Evolutionary conservation across 2,113 vertebrate genomes (phyloP).

Genomic region (Poecile atricapillus): DNA sequence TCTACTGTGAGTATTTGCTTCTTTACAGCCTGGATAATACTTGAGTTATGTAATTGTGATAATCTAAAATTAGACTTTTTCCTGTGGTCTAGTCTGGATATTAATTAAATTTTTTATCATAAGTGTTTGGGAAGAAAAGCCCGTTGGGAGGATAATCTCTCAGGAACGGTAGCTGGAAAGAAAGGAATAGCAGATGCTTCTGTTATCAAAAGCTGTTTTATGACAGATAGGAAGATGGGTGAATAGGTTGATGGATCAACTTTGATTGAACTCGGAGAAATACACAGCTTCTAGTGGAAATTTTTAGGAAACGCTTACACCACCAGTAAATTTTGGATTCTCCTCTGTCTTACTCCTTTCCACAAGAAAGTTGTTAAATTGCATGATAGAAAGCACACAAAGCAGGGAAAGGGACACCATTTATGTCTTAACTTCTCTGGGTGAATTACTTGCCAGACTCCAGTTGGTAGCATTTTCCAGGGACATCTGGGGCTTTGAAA

Average conservation of each 20-base stretch:
- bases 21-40: not conserved
- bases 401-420: not conserved
- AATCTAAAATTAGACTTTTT: not conserved
- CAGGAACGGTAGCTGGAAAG: not conserved
- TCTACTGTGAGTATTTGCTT: not conserved
- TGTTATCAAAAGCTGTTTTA: not conserved
- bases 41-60: not conserved
- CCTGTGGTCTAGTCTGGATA: not conserved
- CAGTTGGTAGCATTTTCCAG: not conserved
- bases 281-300: not conserved
- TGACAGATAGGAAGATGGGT: not conserved
- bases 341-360: not conserved
- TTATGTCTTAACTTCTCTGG: not conserved
- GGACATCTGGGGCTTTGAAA: not conserved
- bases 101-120: not conserved
- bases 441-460: not conserved
- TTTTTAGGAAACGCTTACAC: not conserved
- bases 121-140: not conserved
- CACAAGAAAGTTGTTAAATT: not conserved
- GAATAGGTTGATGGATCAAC: not conserved
- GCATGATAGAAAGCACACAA: not conserved
- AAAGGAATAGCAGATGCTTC: not conserved
- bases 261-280: not conserved
- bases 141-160: not conserved
- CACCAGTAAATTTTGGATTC: not conserved